A percentile compares a stretch with the other conserved stretches of the same genome.
Evolutionary conservation across 2,888 invertebrate species (phyloP).

Genomic region (Andrena haemorrhoa): DNA sequence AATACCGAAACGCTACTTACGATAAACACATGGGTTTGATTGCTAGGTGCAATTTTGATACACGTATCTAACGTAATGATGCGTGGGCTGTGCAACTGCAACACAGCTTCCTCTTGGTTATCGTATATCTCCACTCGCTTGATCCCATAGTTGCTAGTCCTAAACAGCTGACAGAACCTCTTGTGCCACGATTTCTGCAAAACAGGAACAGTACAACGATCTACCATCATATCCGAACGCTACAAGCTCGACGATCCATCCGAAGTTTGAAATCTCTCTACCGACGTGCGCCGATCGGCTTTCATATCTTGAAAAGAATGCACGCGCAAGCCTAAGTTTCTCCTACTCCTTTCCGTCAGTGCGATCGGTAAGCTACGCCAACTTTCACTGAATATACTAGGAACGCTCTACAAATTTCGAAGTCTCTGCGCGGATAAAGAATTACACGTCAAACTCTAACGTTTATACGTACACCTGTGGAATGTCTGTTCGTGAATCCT

Average conservation of each 20-base stretch:
- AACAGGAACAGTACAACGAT: constrained; percentile 26
- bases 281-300: neutral
- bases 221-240: too few relatives aligned
- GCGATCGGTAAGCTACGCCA: neutral
- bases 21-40: constrained; percentile 85
- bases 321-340: too few relatives aligned
- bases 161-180: constrained; percentile 91
- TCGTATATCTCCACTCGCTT: constrained; percentile 95
- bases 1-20: constrained; percentile 78
- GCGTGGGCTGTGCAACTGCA: constrained; percentile 88
- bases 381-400: neutral
- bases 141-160: constrained; percentile 93
- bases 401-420: neutral
- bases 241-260: too few relatives aligned
- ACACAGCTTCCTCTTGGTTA: constrained; percentile 89
- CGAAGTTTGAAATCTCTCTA: neutral
- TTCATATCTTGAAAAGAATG: too few relatives aligned
- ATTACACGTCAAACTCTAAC: constrained; percentile 13
- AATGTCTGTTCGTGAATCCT: constrained; percentile 12
- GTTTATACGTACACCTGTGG: neutral
- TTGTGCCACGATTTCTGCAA: constrained; percentile 94
- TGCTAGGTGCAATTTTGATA: constrained; percentile 90
- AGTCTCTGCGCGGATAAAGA: neutral
- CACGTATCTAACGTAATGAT: constrained; percentile 95
- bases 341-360: too few relatives aligned